Evolutionary conservation across 2,888 invertebrate genomes (phyloP).

Genomic region (Napeogenes sylphis): DNA sequence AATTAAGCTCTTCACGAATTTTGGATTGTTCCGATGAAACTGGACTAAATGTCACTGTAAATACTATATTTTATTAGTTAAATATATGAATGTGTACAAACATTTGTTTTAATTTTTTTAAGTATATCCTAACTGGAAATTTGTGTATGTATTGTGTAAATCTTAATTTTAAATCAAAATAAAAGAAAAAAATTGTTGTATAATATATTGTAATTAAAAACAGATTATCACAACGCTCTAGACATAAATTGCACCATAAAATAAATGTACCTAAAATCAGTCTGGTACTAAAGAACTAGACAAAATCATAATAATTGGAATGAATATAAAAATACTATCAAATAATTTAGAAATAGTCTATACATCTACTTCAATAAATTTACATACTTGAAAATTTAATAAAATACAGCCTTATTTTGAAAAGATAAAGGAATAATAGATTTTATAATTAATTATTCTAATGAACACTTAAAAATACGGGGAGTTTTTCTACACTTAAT

Average conservation of each 20-base stretch:
- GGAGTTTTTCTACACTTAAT: conserved; percentile 52
- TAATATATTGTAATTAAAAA: conserved; percentile 75
- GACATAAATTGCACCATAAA: conserved; percentile 78
- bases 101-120: conserved; percentile 35
- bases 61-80: conserved; percentile 64
- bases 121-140: too few relatives aligned
- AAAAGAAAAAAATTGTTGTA: conserved; percentile 50
- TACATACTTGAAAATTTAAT: conserved; percentile 63
- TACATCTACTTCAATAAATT: conserved; percentile 60
- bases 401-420: conserved; percentile 67
- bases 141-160: background rate
- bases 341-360: conserved; percentile 72
- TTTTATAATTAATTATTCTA: conserved; percentile 69
- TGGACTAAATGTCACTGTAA: conserved; percentile 53
- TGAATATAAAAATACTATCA: conserved; percentile 77
- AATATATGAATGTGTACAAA: conserved; percentile 47
- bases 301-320: conserved; percentile 69
- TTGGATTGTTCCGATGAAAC: conserved; percentile 20
- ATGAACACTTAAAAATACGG: conserved; percentile 73
- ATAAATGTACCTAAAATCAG: conserved; percentile 78
- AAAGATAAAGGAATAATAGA: conserved; percentile 60
- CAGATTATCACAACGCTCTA: conserved; percentile 78
- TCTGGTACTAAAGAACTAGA: conserved; percentile 75
- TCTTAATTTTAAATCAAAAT: background rate
- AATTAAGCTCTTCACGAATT: conserved; percentile 2